Evolutionary conservation across 1,140 invertebrate genomes (phyloP), one percentile per base, ranked within the genome.

Genomic region (Steinernema khuongi): DNA sequence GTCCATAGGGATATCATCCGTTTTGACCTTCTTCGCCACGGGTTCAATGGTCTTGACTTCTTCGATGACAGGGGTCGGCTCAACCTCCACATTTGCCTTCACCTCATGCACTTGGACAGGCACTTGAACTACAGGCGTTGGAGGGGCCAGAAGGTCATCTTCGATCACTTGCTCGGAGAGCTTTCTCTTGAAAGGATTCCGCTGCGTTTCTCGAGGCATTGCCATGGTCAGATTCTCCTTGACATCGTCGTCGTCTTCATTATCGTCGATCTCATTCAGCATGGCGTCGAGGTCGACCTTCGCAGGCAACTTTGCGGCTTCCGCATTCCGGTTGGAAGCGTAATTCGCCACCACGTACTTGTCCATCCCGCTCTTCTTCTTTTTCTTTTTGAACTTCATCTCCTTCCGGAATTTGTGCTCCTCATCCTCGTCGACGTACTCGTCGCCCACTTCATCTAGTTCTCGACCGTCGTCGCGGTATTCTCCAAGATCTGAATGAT

Each of bases 381-480:
- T 36, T 32, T 69, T 69, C 68, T 69, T 69, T n/a, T 69, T 22
- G 7, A 7, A 14, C 66, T 67, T 67, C n/a, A n/a, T n/a, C 66
- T 30, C 66, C 29, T 67, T 67, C 68, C 22, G 17, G 14, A 31
- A 31, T 29, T 69, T 31, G 4, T 29, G 7, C 22, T 60, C 50
- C 26, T 60, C 50, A 7, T 60, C 50, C 50, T 60, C 68, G 68
- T 31, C 68, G 31, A 2, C 2, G 18, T 32, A 17, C 7, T 69
- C 68, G 7, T 30, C 68, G 30, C 31, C 68, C 7, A 14, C 4
- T 11, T 69, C 68, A 29, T 32, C 7, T 2, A 69, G 18, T 29
- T 69, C 68, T 31, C 68, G 30, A n/a, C 68, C 68, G 28, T 69
- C 30, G 28, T 69, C 68, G 33, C 30, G 30, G 29, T 69, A 69